A percentile compares a stretch with the other conserved stretches of the same genome.
Evolutionary conservation across 2,113 vertebrate species (phyloP).

Genomic region (Bujurquina vittata): DNA sequence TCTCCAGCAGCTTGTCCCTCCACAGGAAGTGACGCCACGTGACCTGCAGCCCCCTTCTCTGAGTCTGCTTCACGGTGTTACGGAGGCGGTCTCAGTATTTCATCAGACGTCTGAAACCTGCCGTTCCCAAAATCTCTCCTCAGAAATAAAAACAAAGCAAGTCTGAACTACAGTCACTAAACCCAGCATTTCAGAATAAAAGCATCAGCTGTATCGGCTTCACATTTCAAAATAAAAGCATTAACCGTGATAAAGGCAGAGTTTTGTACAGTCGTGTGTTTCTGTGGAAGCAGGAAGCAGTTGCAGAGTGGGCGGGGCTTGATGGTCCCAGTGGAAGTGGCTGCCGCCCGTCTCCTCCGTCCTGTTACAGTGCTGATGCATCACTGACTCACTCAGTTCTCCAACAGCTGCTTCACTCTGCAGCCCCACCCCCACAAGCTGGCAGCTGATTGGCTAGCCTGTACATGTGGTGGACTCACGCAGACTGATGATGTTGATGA

Average conservation of each 20-base stretch:
- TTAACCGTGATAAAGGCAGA: neutral
- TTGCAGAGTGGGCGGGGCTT: neutral
- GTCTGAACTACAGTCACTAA: too few species aligned
- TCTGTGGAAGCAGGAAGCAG: neutral
- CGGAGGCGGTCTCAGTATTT: neutral
- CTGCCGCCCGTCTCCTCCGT: neutral
- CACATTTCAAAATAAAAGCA: neutral
- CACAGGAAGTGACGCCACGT: neutral
- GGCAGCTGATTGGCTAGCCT: slow-evolving; percentile 17
- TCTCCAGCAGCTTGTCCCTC: neutral
- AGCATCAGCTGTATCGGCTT: neutral
- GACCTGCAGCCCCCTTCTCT: neutral
- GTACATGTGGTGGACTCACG: neutral
- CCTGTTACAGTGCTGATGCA: neutral
- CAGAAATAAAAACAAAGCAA: neutral
- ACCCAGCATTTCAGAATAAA: neutral
- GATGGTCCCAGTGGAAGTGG: neutral
- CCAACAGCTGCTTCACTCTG: neutral
- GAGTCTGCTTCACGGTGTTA: neutral
- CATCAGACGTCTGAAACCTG: neutral
- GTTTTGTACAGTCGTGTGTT: neutral
- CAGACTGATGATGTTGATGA: neutral
- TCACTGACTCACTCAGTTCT: neutral
- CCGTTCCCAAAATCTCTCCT: neutral
- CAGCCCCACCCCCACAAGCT: neutral